Conservation (phyloP, 2,113 vertebrate species). For the Zosterops lateralis region DNA sequence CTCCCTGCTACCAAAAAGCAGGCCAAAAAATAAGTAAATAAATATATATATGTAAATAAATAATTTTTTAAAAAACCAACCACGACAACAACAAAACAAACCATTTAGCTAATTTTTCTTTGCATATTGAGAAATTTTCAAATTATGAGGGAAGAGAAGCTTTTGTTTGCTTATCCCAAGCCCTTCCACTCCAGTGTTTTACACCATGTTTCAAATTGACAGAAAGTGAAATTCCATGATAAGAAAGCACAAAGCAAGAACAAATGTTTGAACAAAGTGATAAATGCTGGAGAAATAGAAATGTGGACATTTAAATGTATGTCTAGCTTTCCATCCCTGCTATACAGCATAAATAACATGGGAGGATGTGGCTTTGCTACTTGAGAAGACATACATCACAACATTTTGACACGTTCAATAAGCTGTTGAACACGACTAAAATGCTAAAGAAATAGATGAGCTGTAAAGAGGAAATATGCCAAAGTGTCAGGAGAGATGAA, state of each 20-base stretch:
- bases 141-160: background rate
- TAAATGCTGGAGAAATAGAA: background rate
- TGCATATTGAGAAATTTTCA: background rate
- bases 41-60: no score
- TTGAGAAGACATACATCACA: background rate
- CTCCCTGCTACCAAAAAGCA: background rate
- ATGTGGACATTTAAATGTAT: background rate
- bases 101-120: background rate
- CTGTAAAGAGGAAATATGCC: background rate
- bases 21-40: no score
- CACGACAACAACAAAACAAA: no score
- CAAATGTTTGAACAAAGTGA: background rate
- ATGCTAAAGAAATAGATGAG: background rate
- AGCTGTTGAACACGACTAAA: background rate
- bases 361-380: background rate
- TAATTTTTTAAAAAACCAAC: no score
- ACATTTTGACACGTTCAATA: conserved; percentile 11
- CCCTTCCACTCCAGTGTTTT: background rate
- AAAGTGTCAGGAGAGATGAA: background rate
- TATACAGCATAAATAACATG: background rate
- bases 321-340: background rate
- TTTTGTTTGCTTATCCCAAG: background rate
- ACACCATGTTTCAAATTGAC: background rate
- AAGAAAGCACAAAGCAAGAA: background rate
- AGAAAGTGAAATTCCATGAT: background rate